Percentiles rank a stretch among this genome's conserved stretches.
phyloP scores from a whole-genome alignment of 2,797 vertebrate species.

The Erpetoichthys calabaricus region DNA sequence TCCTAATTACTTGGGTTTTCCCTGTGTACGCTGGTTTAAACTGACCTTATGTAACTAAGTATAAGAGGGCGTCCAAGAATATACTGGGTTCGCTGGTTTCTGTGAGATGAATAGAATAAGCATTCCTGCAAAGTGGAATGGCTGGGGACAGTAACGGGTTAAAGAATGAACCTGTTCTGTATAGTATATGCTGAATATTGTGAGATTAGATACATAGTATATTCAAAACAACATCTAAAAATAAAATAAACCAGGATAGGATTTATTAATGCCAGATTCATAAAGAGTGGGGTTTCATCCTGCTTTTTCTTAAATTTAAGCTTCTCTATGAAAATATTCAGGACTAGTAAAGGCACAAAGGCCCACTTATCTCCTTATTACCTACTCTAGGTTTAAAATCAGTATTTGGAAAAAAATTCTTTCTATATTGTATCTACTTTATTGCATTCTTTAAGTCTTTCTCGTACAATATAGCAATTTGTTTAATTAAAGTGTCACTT shows the following conservation, averaged over 20 bases:
- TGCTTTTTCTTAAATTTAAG: constrained; percentile 14
- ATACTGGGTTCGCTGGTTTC: too few relatives aligned
- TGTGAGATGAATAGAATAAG: too few relatives aligned
- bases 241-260: constrained; percentile 10
- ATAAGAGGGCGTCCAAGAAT: too few relatives aligned
- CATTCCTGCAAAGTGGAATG: too few relatives aligned
- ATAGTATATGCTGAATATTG: too few relatives aligned
- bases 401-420: constrained; percentile 56
- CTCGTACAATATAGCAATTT: constrained; percentile 52
- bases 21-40: too few relatives aligned
- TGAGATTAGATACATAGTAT: too few relatives aligned
- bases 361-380: constrained; percentile 67
- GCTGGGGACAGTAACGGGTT: too few relatives aligned
- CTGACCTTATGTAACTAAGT: too few relatives aligned
- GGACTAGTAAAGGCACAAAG: constrained; percentile 55
- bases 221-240: constrained; percentile 18
- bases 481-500: constrained; percentile 75
- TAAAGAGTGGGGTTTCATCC: constrained; percentile 33
- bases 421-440: constrained; percentile 61
- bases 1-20: too few relatives aligned
- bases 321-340: constrained; percentile 41
- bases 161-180: too few relatives aligned
- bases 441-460: constrained; percentile 56
- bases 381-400: constrained; percentile 69
- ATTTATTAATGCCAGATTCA: constrained; percentile 22